A percentile compares a stretch with the other conserved stretches of the same genome.
Conservation (phyloP, 1,140 invertebrate genomes). For the Bradysia coprophila region DNA sequence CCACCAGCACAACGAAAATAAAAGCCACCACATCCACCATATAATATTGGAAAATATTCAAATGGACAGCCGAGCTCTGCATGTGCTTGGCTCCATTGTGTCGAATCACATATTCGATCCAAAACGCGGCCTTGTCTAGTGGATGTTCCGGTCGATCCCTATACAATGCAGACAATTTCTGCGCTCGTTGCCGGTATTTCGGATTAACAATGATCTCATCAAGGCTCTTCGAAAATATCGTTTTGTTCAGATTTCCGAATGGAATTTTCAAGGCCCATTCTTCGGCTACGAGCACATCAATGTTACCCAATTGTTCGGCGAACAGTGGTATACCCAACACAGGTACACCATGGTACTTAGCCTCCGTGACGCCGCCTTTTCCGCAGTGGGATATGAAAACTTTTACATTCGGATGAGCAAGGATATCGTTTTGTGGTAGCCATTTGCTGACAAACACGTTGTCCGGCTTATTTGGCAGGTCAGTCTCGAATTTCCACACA, state of each 20-base stretch:
- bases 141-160: conserved; percentile 38
- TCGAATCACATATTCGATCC: conserved; percentile 45
- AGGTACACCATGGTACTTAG: conserved; percentile 47
- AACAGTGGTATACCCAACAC: conserved; percentile 48
- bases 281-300: conserved; percentile 22
- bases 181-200: conserved; percentile 10
- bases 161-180: conserved; percentile 23
- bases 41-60: conserved; percentile 8
- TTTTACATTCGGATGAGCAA: conserved; percentile 36
- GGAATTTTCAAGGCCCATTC: conserved; percentile 26
- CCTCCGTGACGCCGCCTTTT: conserved; percentile 44
- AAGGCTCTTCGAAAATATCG: conserved; percentile 14
- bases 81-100: conserved; percentile 32
- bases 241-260: conserved; percentile 17
- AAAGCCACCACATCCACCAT: not conserved
- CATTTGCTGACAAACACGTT: conserved; percentile 37
- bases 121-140: conserved; percentile 43
- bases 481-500: conserved; percentile 29
- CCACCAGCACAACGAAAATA: not conserved
- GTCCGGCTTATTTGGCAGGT: conserved; percentile 15
- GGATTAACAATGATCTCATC: conserved; percentile 18
- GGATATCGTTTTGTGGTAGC: conserved; percentile 39
- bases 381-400: conserved; percentile 51
- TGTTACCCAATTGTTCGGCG: conserved; percentile 37
- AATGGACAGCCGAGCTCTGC: conserved; percentile 9